Conservation (phyloP, 2,888 invertebrate genomes). For the Chymomyza amoena region DNA sequence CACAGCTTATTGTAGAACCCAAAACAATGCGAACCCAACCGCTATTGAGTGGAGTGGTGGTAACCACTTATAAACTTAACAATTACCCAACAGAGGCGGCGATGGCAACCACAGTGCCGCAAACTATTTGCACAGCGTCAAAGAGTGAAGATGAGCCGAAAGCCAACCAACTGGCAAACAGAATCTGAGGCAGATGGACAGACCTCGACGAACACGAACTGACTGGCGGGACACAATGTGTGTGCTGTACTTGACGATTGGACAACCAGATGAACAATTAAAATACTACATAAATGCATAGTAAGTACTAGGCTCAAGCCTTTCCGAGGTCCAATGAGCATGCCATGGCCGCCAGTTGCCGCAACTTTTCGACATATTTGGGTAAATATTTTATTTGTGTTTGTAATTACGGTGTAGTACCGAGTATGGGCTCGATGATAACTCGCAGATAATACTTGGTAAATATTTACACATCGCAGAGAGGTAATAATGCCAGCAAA, state of each 20-base stretch:
- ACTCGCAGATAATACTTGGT: slow-evolving; percentile 66
- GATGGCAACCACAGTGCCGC: slow-evolving; percentile 25
- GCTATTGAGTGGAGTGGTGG: slow-evolving; percentile 15
- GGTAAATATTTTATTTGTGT: slow-evolving; percentile 68
- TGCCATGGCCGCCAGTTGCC: slow-evolving; percentile 17
- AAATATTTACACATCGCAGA: slow-evolving; percentile 46
- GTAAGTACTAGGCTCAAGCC: not conserved
- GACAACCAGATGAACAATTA: slow-evolving; percentile 44
- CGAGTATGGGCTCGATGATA: slow-evolving; percentile 50
- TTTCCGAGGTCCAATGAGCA: not conserved
- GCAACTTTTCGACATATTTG: slow-evolving; percentile 61
- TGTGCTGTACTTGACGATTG: slow-evolving; percentile 24
- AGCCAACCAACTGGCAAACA: not conserved
- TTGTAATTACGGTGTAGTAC: slow-evolving; percentile 63
- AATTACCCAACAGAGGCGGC: slow-evolving; percentile 49
- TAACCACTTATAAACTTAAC: slow-evolving; percentile 61
- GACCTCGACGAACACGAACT: not conserved
- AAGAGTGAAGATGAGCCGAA: slow-evolving; percentile 14
- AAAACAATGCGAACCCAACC: slow-evolving; percentile 28
- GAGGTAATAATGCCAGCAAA: slow-evolving; percentile 34
- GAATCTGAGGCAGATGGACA: not conserved
- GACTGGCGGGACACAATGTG: not conserved
- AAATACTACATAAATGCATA: slow-evolving; percentile 17
- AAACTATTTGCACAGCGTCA: slow-evolving; percentile 50
- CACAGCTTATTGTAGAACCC: not conserved